phyloP scores from a whole-genome alignment of 2,797 vertebrate genomes.

The Crypturellus tataupa region DNA sequence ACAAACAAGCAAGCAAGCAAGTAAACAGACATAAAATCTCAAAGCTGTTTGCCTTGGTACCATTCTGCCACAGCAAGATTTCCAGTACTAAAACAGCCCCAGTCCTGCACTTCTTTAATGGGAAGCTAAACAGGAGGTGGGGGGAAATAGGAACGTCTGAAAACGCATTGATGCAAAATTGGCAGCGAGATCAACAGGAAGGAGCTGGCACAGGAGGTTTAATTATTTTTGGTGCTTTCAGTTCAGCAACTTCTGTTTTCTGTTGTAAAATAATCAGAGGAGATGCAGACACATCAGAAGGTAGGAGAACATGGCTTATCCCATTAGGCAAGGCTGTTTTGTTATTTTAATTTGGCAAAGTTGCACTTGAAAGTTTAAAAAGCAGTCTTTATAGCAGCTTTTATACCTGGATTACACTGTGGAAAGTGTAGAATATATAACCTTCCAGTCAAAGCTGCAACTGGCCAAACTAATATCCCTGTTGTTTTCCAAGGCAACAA shows the following conservation, averaged over 20 bases:
- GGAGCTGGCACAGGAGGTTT: neutral
- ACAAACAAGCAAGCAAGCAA: neutral
- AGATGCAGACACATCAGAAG: conserved; percentile 21
- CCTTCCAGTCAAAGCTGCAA: conserved; percentile 39
- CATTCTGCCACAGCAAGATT: neutral
- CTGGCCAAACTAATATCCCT: conserved; percentile 30
- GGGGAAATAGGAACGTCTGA: neutral
- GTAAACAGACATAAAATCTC: neutral
- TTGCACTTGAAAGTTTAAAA: conserved; percentile 17
- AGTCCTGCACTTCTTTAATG: neutral
- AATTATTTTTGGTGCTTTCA: neutral
- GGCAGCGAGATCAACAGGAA: neutral
- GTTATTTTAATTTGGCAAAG: conserved; percentile 30
- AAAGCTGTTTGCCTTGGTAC: neutral
- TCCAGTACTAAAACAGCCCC: neutral
- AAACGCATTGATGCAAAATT: neutral
- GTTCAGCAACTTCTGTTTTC: neutral
- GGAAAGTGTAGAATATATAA: neutral
- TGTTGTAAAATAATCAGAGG: conserved; percentile 19
- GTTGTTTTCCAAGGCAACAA: conserved; percentile 67
- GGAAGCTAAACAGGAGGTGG: neutral
- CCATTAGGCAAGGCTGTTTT: conserved; percentile 32
- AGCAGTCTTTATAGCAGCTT: neutral
- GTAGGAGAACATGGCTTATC: neutral
- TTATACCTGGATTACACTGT: conserved; percentile 1